These are phyloP conservation scores for roundworm (Caenorhabditis elegans) DNA, from an alignment of 1,140 invertebrate species.

Conservation along the genomic window WBcel235 BX284606.5:15624501-15625000, in stretches of 20 bases:
- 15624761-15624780: neutral
- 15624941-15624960: constrained; percentile 59
- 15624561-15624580: no score
- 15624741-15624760: neutral
- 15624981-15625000: constrained; percentile 60
- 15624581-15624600: no score
- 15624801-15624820: constrained; percentile 19
- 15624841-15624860: neutral
- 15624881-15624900: neutral
- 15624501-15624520: no score
- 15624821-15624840: neutral
- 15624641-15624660: constrained; percentile 45
- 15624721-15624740: neutral
- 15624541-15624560: no score
- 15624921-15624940: constrained; percentile 41
- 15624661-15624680: constrained; percentile 51
- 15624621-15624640: neutral
- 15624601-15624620: no score
- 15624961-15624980: constrained; percentile 62
- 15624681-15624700: constrained; percentile 53
- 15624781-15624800: constrained; percentile 34
- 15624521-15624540: no score
- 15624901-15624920: neutral
- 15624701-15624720: neutral
- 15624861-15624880: constrained; percentile 38